A percentile compares a stretch with the other conserved stretches of the same genome.
Conservation (phyloP, 2,888 invertebrate genomes). For the Adineta ricciae region DNA sequence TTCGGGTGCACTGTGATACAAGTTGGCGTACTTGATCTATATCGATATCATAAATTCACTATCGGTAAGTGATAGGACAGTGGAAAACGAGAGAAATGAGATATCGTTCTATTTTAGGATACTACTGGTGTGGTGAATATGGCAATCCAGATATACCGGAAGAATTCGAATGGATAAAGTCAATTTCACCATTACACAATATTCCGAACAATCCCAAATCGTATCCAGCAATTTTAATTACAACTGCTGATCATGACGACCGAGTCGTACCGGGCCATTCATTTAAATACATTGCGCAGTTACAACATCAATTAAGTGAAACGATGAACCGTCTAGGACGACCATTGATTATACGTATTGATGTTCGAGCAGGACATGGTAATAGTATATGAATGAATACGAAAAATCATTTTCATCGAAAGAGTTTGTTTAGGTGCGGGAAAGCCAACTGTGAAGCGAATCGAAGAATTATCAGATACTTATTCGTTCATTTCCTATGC, state of each 20-base stretch:
- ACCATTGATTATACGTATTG: constrained; percentile 76
- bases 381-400: neutral
- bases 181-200: constrained; percentile 23
- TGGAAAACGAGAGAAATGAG: too few relatives aligned
- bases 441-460: neutral
- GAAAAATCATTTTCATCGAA: too few relatives aligned
- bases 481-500: neutral
- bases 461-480: neutral
- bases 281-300: constrained; percentile 78
- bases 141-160: constrained; percentile 73
- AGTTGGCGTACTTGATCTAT: constrained; percentile 96
- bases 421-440: neutral
- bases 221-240: constrained; percentile 78
- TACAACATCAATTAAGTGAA: constrained; percentile 56
- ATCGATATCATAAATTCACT: constrained; percentile 88
- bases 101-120: constrained; percentile 41
- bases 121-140: constrained; percentile 90
- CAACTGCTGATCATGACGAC: constrained; percentile 97
- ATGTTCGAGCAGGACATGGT: constrained; percentile 92
- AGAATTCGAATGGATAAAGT: constrained; percentile 62
- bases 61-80: constrained; percentile 58
- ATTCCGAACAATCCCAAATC: constrained; percentile 58
- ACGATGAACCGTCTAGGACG: neutral
- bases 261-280: constrained; percentile 94
- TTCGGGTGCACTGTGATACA: constrained; percentile 83